Percentiles rank a stretch among this genome's conserved stretches.
phyloP scores from a whole-genome alignment of 2,888 invertebrate species.

The Seira musarum region DNA sequence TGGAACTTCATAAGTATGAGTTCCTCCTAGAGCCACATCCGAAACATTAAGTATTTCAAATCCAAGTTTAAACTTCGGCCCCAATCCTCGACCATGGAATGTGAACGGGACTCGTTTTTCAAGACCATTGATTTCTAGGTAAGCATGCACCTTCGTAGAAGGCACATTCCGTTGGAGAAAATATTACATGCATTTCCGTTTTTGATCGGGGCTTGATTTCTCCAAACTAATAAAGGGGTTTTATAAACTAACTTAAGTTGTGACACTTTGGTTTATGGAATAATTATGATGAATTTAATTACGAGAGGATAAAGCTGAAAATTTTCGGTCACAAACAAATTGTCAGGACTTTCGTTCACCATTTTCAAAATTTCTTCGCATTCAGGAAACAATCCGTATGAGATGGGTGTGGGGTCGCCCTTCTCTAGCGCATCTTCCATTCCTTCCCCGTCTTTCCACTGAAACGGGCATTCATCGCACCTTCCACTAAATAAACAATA shows the following conservation, averaged over 20 bases:
- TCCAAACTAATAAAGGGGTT: slow-evolving; percentile 46
- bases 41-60: slow-evolving; percentile 62
- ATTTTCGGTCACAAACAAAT: slow-evolving; percentile 32
- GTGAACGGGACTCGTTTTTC: slow-evolving; percentile 51
- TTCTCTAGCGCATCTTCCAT: neutral
- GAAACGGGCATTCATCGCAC: too few species aligned
- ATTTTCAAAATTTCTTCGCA: slow-evolving; percentile 22
- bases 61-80: slow-evolving; percentile 64
- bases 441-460: neutral
- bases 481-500: too few species aligned
- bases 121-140: slow-evolving; percentile 58
- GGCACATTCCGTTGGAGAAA: slow-evolving; percentile 49
- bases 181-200: slow-evolving; percentile 52
- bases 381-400: too few species aligned
- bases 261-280: too few species aligned
- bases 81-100: slow-evolving; percentile 59
- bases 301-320: slow-evolving; percentile 49
- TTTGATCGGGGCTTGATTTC: slow-evolving; percentile 60
- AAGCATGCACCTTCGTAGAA: slow-evolving; percentile 44
- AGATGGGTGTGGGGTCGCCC: neutral
- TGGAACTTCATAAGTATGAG: slow-evolving; percentile 62
- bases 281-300: slow-evolving; percentile 10
- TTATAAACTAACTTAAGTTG: neutral
- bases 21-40: slow-evolving; percentile 54
- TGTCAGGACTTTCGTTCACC: neutral